phyloP scores from a whole-genome alignment of 2,113 vertebrate genomes.

The Vicugna pacos region DNA sequence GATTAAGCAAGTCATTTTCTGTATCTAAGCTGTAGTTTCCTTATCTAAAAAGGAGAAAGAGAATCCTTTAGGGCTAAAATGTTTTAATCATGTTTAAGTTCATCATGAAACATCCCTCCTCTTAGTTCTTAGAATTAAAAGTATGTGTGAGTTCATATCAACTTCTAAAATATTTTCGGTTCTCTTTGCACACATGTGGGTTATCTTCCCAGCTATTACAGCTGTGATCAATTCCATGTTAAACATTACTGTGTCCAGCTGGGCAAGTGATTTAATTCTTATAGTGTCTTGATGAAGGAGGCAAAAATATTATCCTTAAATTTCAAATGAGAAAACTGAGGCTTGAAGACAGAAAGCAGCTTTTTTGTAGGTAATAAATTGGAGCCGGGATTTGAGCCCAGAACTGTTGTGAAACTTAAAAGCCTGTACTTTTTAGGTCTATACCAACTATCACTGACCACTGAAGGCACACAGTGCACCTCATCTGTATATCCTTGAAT shows the following conservation, averaged over 20 bases:
- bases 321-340: slow-evolving; percentile 11
- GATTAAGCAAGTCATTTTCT: background rate
- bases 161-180: background rate
- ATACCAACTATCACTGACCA: background rate
- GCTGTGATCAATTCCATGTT: background rate
- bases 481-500: background rate
- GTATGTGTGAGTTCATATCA: background rate
- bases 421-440: background rate
- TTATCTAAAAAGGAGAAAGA: background rate
- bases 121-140: background rate
- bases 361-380: background rate
- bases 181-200: background rate
- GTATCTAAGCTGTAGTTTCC: background rate
- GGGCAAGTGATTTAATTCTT: background rate
- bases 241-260: background rate
- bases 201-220: background rate
- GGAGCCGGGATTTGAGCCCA: background rate
- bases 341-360: background rate
- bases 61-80: background rate
- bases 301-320: background rate
- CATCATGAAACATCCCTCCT: background rate
- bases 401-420: background rate
- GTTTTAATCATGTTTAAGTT: background rate
- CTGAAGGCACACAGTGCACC: background rate
- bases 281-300: background rate